A percentile compares a stretch with the other conserved stretches of the same genome.
These are phyloP conservation scores for Diplosoma virens DNA, from an alignment of 23 tunicate species.

Conservation along the genomic window DNA sequence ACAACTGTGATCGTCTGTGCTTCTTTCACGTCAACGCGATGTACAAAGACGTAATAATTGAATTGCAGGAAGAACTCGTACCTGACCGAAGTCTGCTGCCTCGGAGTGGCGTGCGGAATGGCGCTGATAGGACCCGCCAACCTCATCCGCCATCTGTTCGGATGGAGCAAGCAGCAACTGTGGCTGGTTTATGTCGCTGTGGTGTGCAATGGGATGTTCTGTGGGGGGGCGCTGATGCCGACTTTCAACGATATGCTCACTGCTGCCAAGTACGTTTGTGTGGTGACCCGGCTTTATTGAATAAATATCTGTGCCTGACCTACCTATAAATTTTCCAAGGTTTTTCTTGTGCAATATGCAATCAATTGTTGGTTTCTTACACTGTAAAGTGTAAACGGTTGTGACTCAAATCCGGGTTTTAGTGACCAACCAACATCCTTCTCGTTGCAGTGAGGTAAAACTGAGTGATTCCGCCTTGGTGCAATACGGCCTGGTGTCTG, in stretches of 20 bases:
- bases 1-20: too few species aligned
- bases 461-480: constrained; percentile 57
- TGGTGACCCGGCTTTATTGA: too few species aligned
- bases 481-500: constrained; percentile 87
- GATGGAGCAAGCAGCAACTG: constrained; percentile 58
- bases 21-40: too few species aligned
- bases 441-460: constrained; percentile 78
- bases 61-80: constrained; percentile 44
- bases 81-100: constrained; percentile 35
- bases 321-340: too few species aligned
- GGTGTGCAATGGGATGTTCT: constrained; percentile 27
- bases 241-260: constrained; percentile 74
- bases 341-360: too few species aligned
- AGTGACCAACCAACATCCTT: too few species aligned
- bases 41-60: too few species aligned
- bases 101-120: constrained; percentile 37
- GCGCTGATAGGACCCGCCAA: constrained; percentile 58
- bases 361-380: too few species aligned
- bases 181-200: constrained; percentile 70
- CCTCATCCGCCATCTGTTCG: constrained; percentile 38
- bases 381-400: too few species aligned
- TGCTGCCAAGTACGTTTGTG: constrained; percentile 76
- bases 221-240: constrained; percentile 79
- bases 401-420: too few species aligned
- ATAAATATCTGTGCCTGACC: too few species aligned